These are phyloP conservation scores for Isurus oxyrinchus DNA, from an alignment of 2,113 vertebrate genomes.

Conservation along the genomic window DNA sequence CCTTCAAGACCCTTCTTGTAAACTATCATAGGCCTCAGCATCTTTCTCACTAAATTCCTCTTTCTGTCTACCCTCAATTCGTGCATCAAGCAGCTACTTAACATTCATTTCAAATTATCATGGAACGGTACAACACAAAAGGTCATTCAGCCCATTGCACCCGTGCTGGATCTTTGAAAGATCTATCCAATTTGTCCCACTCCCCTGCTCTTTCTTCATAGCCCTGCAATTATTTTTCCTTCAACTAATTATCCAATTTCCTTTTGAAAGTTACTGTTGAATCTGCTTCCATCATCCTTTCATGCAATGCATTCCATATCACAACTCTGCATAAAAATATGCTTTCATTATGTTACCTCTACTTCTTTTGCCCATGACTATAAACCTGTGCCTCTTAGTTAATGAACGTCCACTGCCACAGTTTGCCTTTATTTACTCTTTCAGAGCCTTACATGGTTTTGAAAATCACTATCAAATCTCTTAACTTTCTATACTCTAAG, in stretches of 20 bases:
- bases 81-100: not conserved
- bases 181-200: not conserved
- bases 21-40: not conserved
- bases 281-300: not conserved
- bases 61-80: not conserved
- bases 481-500: too few relatives aligned
- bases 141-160: not conserved
- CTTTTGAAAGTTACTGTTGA: not conserved
- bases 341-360: not conserved
- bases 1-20: not conserved
- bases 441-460: too few relatives aligned
- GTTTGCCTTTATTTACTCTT: not conserved
- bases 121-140: not conserved
- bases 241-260: not conserved
- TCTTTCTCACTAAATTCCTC: not conserved
- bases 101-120: not conserved
- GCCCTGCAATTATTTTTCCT: not conserved
- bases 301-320: not conserved
- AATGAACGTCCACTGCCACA: not conserved
- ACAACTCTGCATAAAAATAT: not conserved
- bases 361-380: not conserved
- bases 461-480: too few relatives aligned
- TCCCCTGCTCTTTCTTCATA: not conserved
- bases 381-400: not conserved
- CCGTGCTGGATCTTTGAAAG: not conserved